Evolutionary conservation across 2,797 vertebrate genomes (phyloP), one percentile per base, ranked within the genome.

Genomic region (Scleropages formosus): DNA sequence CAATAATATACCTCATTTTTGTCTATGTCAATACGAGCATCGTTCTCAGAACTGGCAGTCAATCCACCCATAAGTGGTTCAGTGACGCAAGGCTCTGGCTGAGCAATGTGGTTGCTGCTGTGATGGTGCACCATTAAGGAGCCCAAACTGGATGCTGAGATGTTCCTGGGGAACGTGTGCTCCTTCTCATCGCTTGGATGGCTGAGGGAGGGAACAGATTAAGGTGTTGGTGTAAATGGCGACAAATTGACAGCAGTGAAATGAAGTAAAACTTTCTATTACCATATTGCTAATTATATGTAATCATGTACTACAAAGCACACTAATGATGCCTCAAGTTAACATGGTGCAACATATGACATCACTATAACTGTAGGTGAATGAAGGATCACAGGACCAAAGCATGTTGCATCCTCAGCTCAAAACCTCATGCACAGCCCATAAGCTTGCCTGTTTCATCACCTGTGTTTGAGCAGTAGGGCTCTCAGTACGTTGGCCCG

Each of bases 381-480:
- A 8, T n/a, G 20, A n/a, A 8, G 59, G 18, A n/a, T 8, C n/a
- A 20, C 4, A n/a, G 18, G 20, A 61, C 59, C n/a, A 20, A 61
- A 4, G 18, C 3, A 18, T 2, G 59, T n/a, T 20, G 8, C 15
- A 61, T 20, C 18, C 59, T 61, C 16, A 9, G 15, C 15, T 39
- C 31, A 4, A 20, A 15, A 20, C 18, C n/a, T 15, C 59, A 61
- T 20, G 59, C 8, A 15, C 4, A 61, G 8, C 59, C n/a, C 59
- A 8, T 2, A 56, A 10, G 26, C 15, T 4, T 20, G 18, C 10
- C 24, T 1, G 8, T 11, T 31, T 22, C 0, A 74, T 80, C 83
- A 98, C 97, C 97, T 98, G 93, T 99, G 97, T 85, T 98, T 98
- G 16, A 99, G 94, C 75, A 99, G 92, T 84, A 99, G 90, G 0